A percentile compares a stretch with the other conserved stretches of the same genome.
Evolutionary conservation across 2,888 invertebrate species (phyloP).

Genomic region (Clunio marinus): DNA sequence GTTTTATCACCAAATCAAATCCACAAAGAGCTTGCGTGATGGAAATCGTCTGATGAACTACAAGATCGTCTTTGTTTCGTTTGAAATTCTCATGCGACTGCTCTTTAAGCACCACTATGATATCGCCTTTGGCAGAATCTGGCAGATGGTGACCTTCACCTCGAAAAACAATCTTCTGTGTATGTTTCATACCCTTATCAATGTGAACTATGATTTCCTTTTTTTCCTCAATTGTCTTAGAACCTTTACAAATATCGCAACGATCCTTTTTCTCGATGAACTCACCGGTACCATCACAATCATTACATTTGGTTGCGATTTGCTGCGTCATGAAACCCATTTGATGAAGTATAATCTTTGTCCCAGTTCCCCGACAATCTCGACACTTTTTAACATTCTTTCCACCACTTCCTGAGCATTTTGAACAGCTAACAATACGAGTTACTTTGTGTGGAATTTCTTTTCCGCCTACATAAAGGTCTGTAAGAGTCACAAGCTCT

Average conservation of each 20-base stretch:
- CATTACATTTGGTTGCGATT: slow-evolving; percentile 58
- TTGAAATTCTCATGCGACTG: slow-evolving; percentile 75
- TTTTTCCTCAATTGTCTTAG: slow-evolving; percentile 75
- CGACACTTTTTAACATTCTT: slow-evolving; percentile 58
- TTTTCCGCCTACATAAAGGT: slow-evolving; percentile 85
- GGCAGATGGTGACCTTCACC: slow-evolving; percentile 91
- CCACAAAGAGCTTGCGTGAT: slow-evolving; percentile 90
- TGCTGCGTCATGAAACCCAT: slow-evolving; percentile 57
- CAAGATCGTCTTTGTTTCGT: slow-evolving; percentile 69
- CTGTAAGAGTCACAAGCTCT: slow-evolving; percentile 80
- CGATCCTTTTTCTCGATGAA: slow-evolving; percentile 75
- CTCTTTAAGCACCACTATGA: slow-evolving; percentile 79
- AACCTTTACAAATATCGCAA: slow-evolving; percentile 77
- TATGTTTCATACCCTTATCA: slow-evolving; percentile 84
- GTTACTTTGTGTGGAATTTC: slow-evolving; percentile 50
- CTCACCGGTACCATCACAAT: slow-evolving; percentile 67
- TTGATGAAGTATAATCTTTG: slow-evolving; percentile 69
- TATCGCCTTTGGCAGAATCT: slow-evolving; percentile 80
- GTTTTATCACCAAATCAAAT: slow-evolving; percentile 76
- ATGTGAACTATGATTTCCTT: slow-evolving; percentile 83
- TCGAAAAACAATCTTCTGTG: slow-evolving; percentile 77
- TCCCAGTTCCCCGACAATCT: slow-evolving; percentile 72
- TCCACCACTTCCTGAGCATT: slow-evolving; percentile 42
- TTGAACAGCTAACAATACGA: slow-evolving; percentile 45
- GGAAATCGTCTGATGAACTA: slow-evolving; percentile 69